These are phyloP conservation scores for Nanorana parkeri DNA, from an alignment of 2,113 vertebrate species.

Conservation along the genomic window DNA sequence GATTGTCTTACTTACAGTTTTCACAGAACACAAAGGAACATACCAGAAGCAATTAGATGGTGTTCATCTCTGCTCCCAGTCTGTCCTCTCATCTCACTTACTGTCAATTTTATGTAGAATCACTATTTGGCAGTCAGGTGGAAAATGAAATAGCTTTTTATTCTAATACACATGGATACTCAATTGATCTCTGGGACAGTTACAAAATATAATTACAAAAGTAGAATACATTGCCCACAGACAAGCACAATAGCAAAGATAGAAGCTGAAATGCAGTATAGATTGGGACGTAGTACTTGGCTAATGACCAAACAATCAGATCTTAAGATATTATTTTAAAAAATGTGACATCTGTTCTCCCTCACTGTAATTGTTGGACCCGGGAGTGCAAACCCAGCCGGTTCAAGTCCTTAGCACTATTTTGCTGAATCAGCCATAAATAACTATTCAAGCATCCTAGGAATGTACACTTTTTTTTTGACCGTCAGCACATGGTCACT, in stretches of 20 bases:
- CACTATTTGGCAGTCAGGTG: slow-evolving; percentile 53
- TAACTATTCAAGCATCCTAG: too few relatives aligned
- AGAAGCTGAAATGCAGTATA: neutral
- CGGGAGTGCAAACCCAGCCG: too few relatives aligned
- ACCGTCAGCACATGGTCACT: too few relatives aligned
- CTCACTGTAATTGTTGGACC: too few relatives aligned
- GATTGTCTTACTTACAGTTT: neutral
- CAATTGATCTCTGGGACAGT: slow-evolving; percentile 43
- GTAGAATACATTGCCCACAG: slow-evolving; percentile 28
- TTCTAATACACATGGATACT: slow-evolving; percentile 51
- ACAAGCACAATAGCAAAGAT: neutral
- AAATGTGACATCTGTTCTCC: too few relatives aligned
- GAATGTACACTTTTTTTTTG: too few relatives aligned
- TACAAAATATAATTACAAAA: slow-evolving; percentile 49
- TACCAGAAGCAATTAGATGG: slow-evolving; percentile 33
- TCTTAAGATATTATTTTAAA: too few relatives aligned
- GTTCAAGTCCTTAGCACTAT: too few relatives aligned
- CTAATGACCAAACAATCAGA: too few relatives aligned
- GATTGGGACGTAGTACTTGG: neutral
- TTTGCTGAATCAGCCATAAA: too few relatives aligned
- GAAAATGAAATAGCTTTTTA: slow-evolving; percentile 54
- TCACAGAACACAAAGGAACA: slow-evolving; percentile 17
- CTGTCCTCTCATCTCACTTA: slow-evolving; percentile 37
- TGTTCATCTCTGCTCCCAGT: slow-evolving; percentile 13
- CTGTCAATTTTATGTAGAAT: slow-evolving; percentile 56